phyloP scores from a whole-genome alignment of 2,888 invertebrate genomes.

The Notodonta dromedarius region DNA sequence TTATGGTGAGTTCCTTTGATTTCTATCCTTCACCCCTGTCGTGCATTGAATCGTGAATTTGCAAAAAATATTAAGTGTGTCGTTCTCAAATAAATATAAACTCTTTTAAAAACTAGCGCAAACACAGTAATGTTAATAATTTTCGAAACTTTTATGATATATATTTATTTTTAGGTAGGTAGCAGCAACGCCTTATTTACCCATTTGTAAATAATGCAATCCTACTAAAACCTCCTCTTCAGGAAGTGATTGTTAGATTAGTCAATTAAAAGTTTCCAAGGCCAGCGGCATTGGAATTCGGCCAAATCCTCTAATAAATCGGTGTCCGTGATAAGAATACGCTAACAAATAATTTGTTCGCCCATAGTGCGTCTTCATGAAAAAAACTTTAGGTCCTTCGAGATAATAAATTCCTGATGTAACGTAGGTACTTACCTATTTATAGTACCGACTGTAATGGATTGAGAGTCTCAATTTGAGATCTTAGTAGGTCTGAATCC shows the following conservation, averaged over 20 bases:
- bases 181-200: no score
- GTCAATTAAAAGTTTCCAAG: slow-evolving; percentile 67
- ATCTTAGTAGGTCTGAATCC: no score
- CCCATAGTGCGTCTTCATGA: slow-evolving; percentile 36
- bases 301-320: slow-evolving; percentile 55
- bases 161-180: no score
- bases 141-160: no score
- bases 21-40: no score
- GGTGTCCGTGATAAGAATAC: slow-evolving; percentile 49
- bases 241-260: slow-evolving; percentile 47
- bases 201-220: slow-evolving; percentile 25
- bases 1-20: no score
- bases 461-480: slow-evolving; percentile 18
- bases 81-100: no score
- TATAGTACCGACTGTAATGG: slow-evolving; percentile 33
- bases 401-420: slow-evolving; percentile 40
- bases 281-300: slow-evolving; percentile 54
- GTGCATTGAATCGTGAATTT: no score
- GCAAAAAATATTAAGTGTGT: no score
- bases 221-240: slow-evolving; percentile 39
- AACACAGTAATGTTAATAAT: no score
- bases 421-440: slow-evolving; percentile 17
- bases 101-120: no score
- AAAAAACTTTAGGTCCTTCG: slow-evolving; percentile 32
- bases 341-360: slow-evolving; percentile 43